Conservation (phyloP, 2,888 invertebrate species). For the Hartigia nigra region DNA sequence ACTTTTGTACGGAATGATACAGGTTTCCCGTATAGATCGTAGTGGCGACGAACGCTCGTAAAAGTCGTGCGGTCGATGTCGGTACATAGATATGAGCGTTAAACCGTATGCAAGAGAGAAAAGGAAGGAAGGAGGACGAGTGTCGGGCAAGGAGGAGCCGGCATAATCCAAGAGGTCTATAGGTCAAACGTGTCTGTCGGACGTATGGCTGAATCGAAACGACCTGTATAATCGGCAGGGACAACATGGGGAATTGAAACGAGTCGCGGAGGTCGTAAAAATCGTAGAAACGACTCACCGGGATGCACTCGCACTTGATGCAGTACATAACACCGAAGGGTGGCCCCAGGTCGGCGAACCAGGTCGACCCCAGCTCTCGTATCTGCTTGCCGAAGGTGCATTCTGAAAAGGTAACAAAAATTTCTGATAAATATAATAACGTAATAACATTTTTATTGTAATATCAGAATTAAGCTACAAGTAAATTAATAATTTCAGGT, state of each 20-base stretch:
- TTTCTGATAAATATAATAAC: not conserved
- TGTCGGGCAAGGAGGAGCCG: not conserved
- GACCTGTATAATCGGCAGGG: not conserved
- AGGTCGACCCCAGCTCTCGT: constrained; percentile 88
- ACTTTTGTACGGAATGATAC: not conserved
- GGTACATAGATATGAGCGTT: not conserved
- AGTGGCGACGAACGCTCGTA: not conserved
- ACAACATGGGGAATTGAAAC: not conserved
- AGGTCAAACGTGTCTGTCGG: not conserved
- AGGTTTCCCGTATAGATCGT: not conserved
- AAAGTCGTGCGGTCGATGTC: not conserved
- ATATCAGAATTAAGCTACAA: not conserved
- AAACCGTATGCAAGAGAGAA: not conserved
- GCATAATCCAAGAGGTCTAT: not conserved
- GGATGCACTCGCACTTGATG: constrained; percentile 94
- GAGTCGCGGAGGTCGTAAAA: not conserved
- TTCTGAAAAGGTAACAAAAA: constrained; percentile 75
- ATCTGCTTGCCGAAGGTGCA: constrained; percentile 91
- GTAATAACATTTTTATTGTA: not conserved
- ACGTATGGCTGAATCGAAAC: not conserved
- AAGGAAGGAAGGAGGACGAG: not conserved
- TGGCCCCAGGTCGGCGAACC: constrained; percentile 93
- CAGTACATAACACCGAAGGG: constrained; percentile 96
- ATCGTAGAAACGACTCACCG: constrained; percentile 76
- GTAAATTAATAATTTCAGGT: not conserved